phyloP scores from a whole-genome alignment of 2,888 invertebrate species.

The Drosophila colorata region DNA sequence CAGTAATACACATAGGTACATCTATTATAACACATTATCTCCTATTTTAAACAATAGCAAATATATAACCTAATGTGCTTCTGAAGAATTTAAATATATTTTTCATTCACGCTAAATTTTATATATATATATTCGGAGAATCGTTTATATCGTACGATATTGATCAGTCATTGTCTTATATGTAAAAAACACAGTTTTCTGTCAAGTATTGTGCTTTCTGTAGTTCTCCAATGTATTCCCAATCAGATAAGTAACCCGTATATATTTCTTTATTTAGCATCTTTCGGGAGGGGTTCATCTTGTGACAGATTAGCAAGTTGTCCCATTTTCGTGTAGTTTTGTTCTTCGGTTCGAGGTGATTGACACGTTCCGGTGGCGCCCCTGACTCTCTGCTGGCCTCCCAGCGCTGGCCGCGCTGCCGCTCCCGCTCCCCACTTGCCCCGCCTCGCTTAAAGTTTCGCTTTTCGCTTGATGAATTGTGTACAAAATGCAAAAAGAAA shows the following conservation, averaged over 20 bases:
- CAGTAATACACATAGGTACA: too few relatives aligned
- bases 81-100: neutral
- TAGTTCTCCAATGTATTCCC: constrained; percentile 4
- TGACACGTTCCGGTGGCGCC: constrained; percentile 77
- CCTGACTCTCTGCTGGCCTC: constrained; percentile 57
- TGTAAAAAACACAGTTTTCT: neutral
- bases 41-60: too few relatives aligned
- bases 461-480: constrained; percentile 13
- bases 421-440: neutral
- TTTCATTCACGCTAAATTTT: neutral
- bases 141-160: neutral
- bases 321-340: constrained; percentile 33
- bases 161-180: neutral
- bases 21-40: too few relatives aligned
- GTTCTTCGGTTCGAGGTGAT: constrained; percentile 66
- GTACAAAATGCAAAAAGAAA: constrained; percentile 10
- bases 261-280: constrained; percentile 5
- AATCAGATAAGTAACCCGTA: constrained; percentile 12
- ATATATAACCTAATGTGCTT: too few relatives aligned
- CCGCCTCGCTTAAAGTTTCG: constrained; percentile 10
- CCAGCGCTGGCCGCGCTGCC: neutral
- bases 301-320: constrained; percentile 26
- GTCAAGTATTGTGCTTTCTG: neutral
- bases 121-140: neutral
- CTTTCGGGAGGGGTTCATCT: constrained; percentile 9